Evolutionary conservation across 1,140 invertebrate genomes (phyloP).

Genomic region (Aphelinus atriplicis): DNA sequence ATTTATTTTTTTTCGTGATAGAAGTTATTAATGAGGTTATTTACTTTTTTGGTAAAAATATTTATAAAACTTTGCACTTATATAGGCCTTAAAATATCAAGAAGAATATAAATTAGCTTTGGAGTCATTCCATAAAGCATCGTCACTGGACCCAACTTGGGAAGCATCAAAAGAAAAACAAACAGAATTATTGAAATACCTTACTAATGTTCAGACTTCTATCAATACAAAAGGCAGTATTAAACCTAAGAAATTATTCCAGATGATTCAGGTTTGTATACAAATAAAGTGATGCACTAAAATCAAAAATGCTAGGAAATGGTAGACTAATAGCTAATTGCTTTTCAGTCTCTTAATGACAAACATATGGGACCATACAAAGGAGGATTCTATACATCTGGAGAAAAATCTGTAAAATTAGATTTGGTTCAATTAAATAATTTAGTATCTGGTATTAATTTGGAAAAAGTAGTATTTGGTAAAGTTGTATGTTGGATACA

Average conservation of each 20-base stretch:
- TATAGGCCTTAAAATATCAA: constrained; percentile 82
- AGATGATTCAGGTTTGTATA: constrained; percentile 71
- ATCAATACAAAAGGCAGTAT: constrained; percentile 78
- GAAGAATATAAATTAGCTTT: constrained; percentile 80
- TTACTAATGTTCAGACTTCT: constrained; percentile 74
- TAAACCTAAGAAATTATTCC: constrained; percentile 75
- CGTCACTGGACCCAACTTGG: constrained; percentile 80
- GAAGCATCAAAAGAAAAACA: constrained; percentile 71
- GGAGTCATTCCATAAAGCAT: constrained; percentile 74
- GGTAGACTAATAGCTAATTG: too few relatives aligned
- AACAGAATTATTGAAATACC: constrained; percentile 73
- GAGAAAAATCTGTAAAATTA: constrained; percentile 68
- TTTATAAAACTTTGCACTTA: constrained; percentile 27
- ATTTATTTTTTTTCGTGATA: constrained; percentile 17
- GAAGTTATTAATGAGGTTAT: constrained; percentile 36
- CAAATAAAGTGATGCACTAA: neutral
- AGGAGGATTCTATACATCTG: constrained; percentile 68
- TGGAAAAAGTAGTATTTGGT: constrained; percentile 77
- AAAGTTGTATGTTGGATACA: constrained; percentile 85
- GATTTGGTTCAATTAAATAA: constrained; percentile 64
- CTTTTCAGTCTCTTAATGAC: constrained; percentile 65
- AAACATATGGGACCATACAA: constrained; percentile 73
- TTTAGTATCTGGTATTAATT: constrained; percentile 70
- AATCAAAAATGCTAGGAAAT: too few relatives aligned
- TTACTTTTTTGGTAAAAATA: constrained; percentile 12